phyloP scores from a whole-genome alignment of 2,888 invertebrate genomes.

The Temnothorax ravouxi region DNA sequence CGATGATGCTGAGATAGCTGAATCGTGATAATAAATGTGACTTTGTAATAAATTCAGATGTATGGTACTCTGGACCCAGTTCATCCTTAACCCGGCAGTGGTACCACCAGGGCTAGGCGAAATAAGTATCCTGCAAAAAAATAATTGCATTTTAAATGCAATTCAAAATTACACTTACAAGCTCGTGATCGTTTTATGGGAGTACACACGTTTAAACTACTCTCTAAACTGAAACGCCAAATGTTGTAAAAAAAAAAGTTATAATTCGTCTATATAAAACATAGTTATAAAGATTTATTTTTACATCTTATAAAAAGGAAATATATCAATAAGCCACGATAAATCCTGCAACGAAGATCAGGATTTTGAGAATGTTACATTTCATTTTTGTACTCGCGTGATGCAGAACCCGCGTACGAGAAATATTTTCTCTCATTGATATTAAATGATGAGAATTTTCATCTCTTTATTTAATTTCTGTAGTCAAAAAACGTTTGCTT shows the following conservation, averaged over 20 bases:
- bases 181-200: slow-evolving; percentile 20
- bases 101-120: slow-evolving; percentile 1
- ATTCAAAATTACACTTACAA: slow-evolving; percentile 26
- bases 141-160: not conserved
- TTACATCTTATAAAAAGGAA: not conserved
- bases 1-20: slow-evolving; percentile 80
- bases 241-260: not conserved
- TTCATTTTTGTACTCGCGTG: not conserved
- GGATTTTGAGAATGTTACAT: not conserved
- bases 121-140: not conserved
- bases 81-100: slow-evolving; percentile 66
- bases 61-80: slow-evolving; percentile 71
- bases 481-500: not conserved
- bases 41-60: slow-evolving; percentile 82
- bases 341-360: slow-evolving; percentile 30
- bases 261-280: slow-evolving; percentile 7
- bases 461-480: slow-evolving; percentile 2
- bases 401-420: not conserved
- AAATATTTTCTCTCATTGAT: slow-evolving; percentile 9
- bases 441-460: slow-evolving; percentile 5
- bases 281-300: slow-evolving; percentile 28
- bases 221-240: slow-evolving; percentile 1
- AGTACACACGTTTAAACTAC: not conserved
- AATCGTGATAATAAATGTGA: slow-evolving; percentile 83
- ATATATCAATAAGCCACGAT: not conserved